Evolutionary conservation across 2,113 vertebrate species (phyloP).

Genomic region (Carettochelys insculpta): DNA sequence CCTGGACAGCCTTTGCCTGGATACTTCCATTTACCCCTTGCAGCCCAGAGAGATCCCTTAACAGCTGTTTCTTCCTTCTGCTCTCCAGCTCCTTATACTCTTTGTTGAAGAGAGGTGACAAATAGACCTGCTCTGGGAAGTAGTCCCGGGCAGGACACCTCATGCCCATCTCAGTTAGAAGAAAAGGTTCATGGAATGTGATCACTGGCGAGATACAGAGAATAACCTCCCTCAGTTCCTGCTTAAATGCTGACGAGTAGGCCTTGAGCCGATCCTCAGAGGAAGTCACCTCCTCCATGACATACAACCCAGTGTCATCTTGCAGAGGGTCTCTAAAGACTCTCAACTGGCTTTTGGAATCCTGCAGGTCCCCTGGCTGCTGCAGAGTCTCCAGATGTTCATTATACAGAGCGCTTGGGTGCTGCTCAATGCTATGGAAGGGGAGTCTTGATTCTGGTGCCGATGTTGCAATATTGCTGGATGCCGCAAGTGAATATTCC

Average conservation of each 20-base stretch:
- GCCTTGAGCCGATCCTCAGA: conserved; percentile 92
- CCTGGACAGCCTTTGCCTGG: conserved; percentile 76
- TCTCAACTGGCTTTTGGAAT: conserved; percentile 78
- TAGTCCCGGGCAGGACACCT: conserved; percentile 93
- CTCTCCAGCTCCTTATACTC: conserved; percentile 91
- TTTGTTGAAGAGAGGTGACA: conserved; percentile 93
- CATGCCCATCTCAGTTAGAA: conserved; percentile 88
- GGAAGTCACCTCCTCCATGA: conserved; percentile 88
- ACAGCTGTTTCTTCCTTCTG: conserved; percentile 90
- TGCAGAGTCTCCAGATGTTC: conserved; percentile 49
- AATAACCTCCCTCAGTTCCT: conserved; percentile 95
- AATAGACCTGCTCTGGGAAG: conserved; percentile 94
- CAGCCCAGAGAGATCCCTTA: conserved; percentile 86
- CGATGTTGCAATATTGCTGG: conserved; percentile 52
- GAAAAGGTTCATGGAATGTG: conserved; percentile 90
- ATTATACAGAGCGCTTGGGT: conserved; percentile 44
- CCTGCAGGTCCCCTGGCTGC: conserved; percentile 70
- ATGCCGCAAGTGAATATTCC: conserved; percentile 37
- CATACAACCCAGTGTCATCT: conserved; percentile 92
- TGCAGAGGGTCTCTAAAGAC: conserved; percentile 94
- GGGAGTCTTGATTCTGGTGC: conserved; percentile 78
- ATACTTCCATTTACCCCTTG: conserved; percentile 81
- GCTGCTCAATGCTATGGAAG: conserved; percentile 77
- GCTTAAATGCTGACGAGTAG: conserved; percentile 89
- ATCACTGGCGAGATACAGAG: conserved; percentile 95